A percentile compares a stretch with the other conserved stretches of the same genome.
These are phyloP conservation scores for Anthopleura sola DNA, from an alignment of 64 coral and sea anemone species.

Conservation along the genomic window DNA sequence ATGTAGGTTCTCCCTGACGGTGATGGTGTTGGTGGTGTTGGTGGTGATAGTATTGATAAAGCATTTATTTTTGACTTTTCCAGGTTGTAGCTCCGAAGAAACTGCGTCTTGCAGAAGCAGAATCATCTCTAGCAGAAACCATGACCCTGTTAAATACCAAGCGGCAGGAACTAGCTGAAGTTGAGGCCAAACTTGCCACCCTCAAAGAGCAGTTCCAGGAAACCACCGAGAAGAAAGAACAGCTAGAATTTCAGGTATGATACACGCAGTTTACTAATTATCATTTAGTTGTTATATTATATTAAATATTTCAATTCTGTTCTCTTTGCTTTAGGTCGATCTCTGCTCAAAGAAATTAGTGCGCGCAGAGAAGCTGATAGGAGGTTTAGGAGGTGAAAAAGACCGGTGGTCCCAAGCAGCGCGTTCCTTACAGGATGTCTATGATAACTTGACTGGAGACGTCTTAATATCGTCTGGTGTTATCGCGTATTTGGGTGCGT, in stretches of 20 bases:
- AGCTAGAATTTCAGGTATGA: slow-evolving; percentile 87
- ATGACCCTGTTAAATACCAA: slow-evolving; percentile 90
- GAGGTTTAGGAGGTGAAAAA: slow-evolving; percentile 96
- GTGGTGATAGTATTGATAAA: no score
- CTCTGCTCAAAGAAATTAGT: slow-evolving; percentile 95
- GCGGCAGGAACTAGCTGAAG: slow-evolving; percentile 82
- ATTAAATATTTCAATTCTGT: not conserved
- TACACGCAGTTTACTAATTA: no score
- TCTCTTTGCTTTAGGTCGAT: slow-evolving; percentile 59
- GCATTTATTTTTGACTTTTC: not conserved
- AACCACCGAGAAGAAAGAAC: slow-evolving; percentile 95
- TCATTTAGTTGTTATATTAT: not conserved
- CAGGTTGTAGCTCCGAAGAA: slow-evolving; percentile 98
- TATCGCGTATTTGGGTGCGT: slow-evolving; percentile 97
- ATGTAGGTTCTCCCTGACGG: no score
- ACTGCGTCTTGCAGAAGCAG: slow-evolving; percentile 80
- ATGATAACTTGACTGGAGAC: slow-evolving; percentile 97
- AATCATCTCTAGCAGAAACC: slow-evolving; percentile 86
- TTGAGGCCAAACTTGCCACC: slow-evolving; percentile 89
- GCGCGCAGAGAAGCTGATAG: slow-evolving; percentile 94
- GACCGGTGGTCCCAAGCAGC: slow-evolving; percentile 98
- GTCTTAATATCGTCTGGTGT: slow-evolving; percentile 97
- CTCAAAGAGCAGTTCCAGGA: slow-evolving; percentile 93
- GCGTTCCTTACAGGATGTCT: slow-evolving; percentile 73
- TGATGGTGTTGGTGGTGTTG: not conserved